Base-by-base conservation (phyloP, 2,888 invertebrate species). In the Barypeithes pellucidus region DNA sequence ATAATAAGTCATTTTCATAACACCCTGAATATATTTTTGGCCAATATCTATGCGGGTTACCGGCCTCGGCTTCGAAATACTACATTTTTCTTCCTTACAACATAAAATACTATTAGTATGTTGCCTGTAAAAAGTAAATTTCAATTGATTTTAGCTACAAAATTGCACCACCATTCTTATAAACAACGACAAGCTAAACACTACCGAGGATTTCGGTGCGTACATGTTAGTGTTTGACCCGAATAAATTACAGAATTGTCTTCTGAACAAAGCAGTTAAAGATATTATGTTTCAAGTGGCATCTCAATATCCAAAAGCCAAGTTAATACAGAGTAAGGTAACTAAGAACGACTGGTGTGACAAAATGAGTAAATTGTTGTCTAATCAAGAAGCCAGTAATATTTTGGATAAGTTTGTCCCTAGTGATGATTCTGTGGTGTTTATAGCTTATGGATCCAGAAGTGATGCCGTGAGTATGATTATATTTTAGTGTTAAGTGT, bases 181-280 rank as follows among this genome's bases (percentile, higher is more conserved):
- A 62, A 77, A 80, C 50, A 85, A 86, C 57, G 12, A 36, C 18
- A 76, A 78, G 39, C 69, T 81, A 22, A 59, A 80, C 2, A 83
- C 83, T 69, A 81, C 83, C 39, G 76, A 83, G 1, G 81, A 89
- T 75, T 89, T 90, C 81, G 87, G 86, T 72, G 90, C 90, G 0
- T 92, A 89, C 85, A 89, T 88, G 3, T 82, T 93, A 76, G 86
- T 90, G 68, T 89, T 92, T 80, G 59, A 71, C 86, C 89, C 33
- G 87, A 86, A 68, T 85, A 88, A 78, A 84, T 88, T 65, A 89
- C 88, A 45, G 88, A 45, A 54, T 8, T 54, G 59, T 16, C 52
- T 89, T 81, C 85, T 92, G 73, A 88, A 89, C 60, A 86, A 88
- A 16, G 86, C 88, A 71, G 85, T 89, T 36, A 91, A 89, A 79